Evolutionary conservation across 2,113 vertebrate genomes (phyloP), one percentile per base, ranked within the genome.

Genomic region (Alethe castanea): DNA sequence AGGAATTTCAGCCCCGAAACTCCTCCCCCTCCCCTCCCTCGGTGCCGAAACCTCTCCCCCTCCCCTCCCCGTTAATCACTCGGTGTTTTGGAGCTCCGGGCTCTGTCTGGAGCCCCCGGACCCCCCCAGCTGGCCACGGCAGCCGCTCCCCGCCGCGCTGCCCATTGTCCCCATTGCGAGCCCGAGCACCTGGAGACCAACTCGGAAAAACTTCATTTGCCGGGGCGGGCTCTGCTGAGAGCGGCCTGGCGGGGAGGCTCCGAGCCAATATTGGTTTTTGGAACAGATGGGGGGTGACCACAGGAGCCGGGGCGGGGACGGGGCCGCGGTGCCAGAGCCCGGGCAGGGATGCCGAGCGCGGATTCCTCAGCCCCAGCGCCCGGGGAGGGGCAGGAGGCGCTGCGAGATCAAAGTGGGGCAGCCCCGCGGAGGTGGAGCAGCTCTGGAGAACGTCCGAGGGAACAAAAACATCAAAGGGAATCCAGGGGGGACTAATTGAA

Each of bases 391-490:
- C 83, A 26, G 76, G 88, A 92, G 95, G 91, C 95, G 91, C 94
- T 52, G 50, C 91, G 91, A 95, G 91, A 96, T 95, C 96, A 96
- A 96, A 96, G 96, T 20, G 60, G 81, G 66, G 61, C 93, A 74
- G 92, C 20, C 79, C 64, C 44, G 5, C 60, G 44, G 94, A 96
- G 91, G 82, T 67, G 95, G 90, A 87, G 96, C 93, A 24, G 81
- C 77, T 54, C 80, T 81, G 92, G 89, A 80, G 80, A 52, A 60
- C 73, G 87, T 53, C 69, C 2, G 83, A 17, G 60, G 64, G 54
- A 72, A 93, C 96, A 97, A 97, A 96, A 92, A 93, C 95, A 95
- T 96, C 95, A 95, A 96, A 97, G 95, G 76, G 67, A 94, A 79
- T 69, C 87, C 84, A 69, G 65, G 28, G 94, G 38, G 83, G 77